phyloP scores from a whole-genome alignment of 2,113 vertebrate genomes.

The Ochotona princeps region DNA sequence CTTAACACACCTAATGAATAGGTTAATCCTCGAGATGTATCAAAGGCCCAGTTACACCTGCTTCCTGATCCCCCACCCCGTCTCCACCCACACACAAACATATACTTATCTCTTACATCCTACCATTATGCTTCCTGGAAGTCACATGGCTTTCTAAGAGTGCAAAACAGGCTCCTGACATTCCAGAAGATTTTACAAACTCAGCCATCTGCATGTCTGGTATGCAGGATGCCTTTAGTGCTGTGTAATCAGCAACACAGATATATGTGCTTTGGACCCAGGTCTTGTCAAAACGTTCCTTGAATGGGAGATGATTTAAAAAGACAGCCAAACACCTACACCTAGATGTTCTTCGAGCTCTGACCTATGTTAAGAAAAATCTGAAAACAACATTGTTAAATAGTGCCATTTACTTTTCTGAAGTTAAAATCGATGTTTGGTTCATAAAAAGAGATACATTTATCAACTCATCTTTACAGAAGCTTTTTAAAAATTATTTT shows the following conservation, averaged over 20 bases:
- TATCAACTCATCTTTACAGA: constrained; percentile 2
- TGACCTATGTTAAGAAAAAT: constrained; percentile 48
- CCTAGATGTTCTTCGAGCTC: neutral
- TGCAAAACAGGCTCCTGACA: constrained; percentile 36
- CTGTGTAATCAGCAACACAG: constrained; percentile 59
- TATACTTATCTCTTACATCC: neutral
- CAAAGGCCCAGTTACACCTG: neutral
- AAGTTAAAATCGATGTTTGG: constrained; percentile 43
- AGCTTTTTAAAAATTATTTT: neutral
- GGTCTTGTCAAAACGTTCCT: constrained; percentile 61
- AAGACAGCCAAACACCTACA: constrained; percentile 14
- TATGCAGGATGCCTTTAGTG: neutral
- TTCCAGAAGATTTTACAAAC: constrained; percentile 62
- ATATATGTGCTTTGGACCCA: constrained; percentile 27
- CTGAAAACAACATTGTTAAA: neutral
- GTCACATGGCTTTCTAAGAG: constrained; percentile 36
- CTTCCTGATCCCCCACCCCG: neutral
- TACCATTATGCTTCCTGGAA: constrained; percentile 49
- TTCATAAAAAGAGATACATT: neutral
- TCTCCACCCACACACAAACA: neutral
- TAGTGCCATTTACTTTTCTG: neutral
- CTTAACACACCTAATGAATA: constrained; percentile 14
- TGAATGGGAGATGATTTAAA: constrained; percentile 47
- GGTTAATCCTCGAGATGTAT: neutral
- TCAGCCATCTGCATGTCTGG: constrained; percentile 63